Evolutionary conservation across 2,888 invertebrate species (phyloP).

Genomic region (Spilosoma lubricipeda): DNA sequence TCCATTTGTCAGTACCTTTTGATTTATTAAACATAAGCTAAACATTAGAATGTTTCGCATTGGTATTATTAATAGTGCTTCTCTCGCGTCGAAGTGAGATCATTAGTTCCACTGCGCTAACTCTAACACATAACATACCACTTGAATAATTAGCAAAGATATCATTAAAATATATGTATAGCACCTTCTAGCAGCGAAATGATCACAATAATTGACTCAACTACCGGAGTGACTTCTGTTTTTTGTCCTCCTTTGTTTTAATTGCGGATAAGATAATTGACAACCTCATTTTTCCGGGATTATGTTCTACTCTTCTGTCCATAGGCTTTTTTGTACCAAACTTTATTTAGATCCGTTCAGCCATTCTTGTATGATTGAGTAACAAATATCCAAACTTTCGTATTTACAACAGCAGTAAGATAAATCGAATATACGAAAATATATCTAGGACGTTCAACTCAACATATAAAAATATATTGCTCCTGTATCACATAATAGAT

Average conservation of each 20-base stretch:
- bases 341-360: not conserved
- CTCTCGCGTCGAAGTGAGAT: slow-evolving; percentile 16
- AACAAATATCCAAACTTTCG: not conserved
- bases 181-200: not conserved
- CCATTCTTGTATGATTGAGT: not conserved
- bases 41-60: slow-evolving; percentile 19
- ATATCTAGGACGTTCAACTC: not conserved
- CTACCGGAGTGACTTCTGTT: not conserved
- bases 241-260: not conserved
- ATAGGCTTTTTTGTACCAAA: not conserved
- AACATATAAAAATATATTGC: not conserved
- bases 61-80: slow-evolving; percentile 24
- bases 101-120: slow-evolving; percentile 20
- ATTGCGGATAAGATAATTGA: too few relatives aligned
- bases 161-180: not conserved
- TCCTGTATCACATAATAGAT: not conserved
- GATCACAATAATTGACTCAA: not conserved
- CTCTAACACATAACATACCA: slow-evolving; percentile 14
- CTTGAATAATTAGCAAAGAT: not conserved
- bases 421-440: not conserved
- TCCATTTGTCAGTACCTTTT: slow-evolving; percentile 18
- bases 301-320: not conserved
- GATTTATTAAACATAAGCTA: slow-evolving; percentile 15
- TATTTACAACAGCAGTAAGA: not conserved
- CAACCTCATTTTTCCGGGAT: not conserved